These are phyloP conservation scores for Anoplophora glabripennis DNA, from an alignment of 1,140 invertebrate genomes.

Conservation along the genomic window DNA sequence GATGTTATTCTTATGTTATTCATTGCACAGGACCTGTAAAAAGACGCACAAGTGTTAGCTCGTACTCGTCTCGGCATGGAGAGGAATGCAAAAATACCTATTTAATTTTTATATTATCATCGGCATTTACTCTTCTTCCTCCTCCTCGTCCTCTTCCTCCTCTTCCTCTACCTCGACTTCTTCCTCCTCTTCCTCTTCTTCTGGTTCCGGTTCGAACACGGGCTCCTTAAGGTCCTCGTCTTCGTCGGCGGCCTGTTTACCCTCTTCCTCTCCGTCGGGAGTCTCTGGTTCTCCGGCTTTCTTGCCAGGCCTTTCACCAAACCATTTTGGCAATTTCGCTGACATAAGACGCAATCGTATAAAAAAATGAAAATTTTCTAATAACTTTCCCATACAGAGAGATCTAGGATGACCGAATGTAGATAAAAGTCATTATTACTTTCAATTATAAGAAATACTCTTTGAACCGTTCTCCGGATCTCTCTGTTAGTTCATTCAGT, in stretches of 20 bases:
- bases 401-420: too few species aligned
- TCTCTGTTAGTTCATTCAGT: too few species aligned
- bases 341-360: constrained; percentile 27
- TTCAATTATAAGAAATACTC: too few species aligned
- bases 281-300: constrained; percentile 83
- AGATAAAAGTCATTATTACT: too few species aligned
- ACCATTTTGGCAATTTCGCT: constrained; percentile 92
- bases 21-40: neutral
- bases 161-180: constrained; percentile 62
- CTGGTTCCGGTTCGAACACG: constrained; percentile 61
- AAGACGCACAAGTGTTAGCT: neutral
- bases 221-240: constrained; percentile 70
- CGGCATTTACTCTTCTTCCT: constrained; percentile 64
- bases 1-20: neutral
- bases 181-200: constrained; percentile 71
- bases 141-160: constrained; percentile 65
- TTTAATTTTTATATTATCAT: too few species aligned
- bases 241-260: constrained; percentile 68
- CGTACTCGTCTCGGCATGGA: too few species aligned
- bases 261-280: constrained; percentile 84
- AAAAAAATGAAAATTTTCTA: too few species aligned
- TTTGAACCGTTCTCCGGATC: too few species aligned
- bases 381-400: too few species aligned
- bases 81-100: too few species aligned
- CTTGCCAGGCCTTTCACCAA: constrained; percentile 89